These are phyloP conservation scores for Geotria australis DNA, from an alignment of 2,797 vertebrate genomes.

Conservation along the genomic window DNA sequence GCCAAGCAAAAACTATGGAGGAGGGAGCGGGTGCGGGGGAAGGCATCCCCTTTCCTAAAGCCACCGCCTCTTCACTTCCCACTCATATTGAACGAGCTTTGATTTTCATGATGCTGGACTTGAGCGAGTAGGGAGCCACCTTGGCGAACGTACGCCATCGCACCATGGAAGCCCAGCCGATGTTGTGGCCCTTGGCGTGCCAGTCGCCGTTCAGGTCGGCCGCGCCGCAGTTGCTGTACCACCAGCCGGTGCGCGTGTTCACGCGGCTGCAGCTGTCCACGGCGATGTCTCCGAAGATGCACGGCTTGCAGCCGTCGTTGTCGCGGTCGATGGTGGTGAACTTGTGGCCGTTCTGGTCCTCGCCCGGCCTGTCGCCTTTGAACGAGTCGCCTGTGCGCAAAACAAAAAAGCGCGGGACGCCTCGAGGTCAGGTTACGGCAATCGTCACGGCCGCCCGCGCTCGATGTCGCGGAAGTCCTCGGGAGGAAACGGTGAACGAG, in stretches of 20 bases:
- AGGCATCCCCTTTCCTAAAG: too few relatives aligned
- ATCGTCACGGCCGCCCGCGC: too few relatives aligned
- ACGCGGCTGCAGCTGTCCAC: neutral
- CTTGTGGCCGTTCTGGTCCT: conserved; percentile 10
- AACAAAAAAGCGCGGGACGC: too few relatives aligned
- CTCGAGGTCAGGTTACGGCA: too few relatives aligned
- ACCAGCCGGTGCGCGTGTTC: conserved; percentile 7
- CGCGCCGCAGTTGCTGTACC: conserved; percentile 14
- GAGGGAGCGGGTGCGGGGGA: too few relatives aligned
- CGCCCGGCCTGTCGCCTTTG: conserved; percentile 3
- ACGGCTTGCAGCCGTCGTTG: conserved; percentile 10
- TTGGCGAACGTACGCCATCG: conserved; percentile 8
- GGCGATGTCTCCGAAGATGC: conserved; percentile 8
- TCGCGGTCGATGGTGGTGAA: conserved; percentile 14
- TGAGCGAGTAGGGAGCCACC: neutral
- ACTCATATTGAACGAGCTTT: neutral
- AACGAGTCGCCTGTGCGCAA: conserved; percentile 8
- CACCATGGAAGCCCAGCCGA: conserved; percentile 7
- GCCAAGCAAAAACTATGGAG: too few relatives aligned
- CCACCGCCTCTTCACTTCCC: too few relatives aligned
- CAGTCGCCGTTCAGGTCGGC: conserved; percentile 10
- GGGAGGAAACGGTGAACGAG: too few relatives aligned
- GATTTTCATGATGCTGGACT: neutral
- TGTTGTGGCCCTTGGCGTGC: conserved; percentile 4
- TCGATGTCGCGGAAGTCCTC: too few relatives aligned